Percentiles rank a stretch among this genome's conserved stretches.
phyloP scores from a whole-genome alignment of 2,113 vertebrate species.

The Engraulis encrasicolus region DNA sequence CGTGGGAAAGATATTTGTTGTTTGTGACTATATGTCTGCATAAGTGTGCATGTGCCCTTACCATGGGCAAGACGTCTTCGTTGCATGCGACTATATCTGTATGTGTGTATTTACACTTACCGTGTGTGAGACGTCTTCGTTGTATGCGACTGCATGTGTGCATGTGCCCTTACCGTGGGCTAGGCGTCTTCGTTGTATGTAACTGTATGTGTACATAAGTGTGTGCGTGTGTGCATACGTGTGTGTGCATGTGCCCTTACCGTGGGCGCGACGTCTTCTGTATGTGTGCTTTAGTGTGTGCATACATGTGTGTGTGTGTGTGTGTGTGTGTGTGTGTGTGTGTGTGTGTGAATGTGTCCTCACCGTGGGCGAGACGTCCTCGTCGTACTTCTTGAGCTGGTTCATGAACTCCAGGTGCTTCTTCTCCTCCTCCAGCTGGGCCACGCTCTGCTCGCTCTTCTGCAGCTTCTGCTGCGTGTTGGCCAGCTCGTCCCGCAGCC shows the following conservation, averaged over 20 bases:
- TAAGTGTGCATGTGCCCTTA: too few relatives aligned
- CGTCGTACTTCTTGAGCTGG: conserved; percentile 96
- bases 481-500: conserved; percentile 94
- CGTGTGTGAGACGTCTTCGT: conserved; percentile 88
- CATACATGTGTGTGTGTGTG: neutral
- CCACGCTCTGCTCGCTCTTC: conserved; percentile 94
- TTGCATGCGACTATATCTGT: too few relatives aligned
- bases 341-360: conserved; percentile 39
- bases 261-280: neutral
- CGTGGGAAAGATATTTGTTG: too few relatives aligned
- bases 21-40: too few relatives aligned
- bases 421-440: conserved; percentile 98
- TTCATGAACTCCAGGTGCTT: conserved; percentile 98
- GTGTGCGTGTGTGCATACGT: too few relatives aligned
- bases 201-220: too few relatives aligned
- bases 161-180: too few relatives aligned
- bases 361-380: conserved; percentile 86
- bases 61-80: conserved; percentile 48
- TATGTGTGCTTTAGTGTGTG: neutral
- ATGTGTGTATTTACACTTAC: too few relatives aligned
- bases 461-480: conserved; percentile 98
- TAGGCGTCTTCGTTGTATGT: too few relatives aligned
- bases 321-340: neutral
- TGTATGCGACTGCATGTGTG: conserved; percentile 55
- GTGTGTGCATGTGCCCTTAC: too few relatives aligned